Evolutionary conservation across 2,113 vertebrate genomes (phyloP), one percentile per base, ranked within the genome.

Genomic region (Xiphophorus couchianus): DNA sequence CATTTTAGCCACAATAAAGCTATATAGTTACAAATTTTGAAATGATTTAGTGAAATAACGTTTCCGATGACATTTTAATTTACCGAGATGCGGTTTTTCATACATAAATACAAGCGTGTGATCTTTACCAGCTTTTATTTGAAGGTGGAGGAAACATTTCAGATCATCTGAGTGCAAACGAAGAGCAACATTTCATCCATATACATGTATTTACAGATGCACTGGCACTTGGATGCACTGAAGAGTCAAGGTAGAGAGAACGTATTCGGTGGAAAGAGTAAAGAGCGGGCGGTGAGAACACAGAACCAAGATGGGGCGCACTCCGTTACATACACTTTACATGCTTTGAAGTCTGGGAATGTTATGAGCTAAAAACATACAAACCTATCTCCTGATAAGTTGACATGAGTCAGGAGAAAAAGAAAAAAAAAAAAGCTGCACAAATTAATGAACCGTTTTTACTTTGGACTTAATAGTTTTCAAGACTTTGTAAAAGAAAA

Each of bases 141-240:
- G 76, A 93, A 91, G 91, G 87, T 90, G 87, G 91, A 91, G 74
- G 86, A 93, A 93, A 93, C 84, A 91, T 89, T 80, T 92, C 81
- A 77, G 88, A 85, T 90, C 86, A 90, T 90, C 84, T 82, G 85
- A 85, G 88, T 85, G 88, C 90, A 93, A 91, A 93, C 90, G 86
- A 93, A 84, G 88, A 90, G 91, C 74, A 90, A 93, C 90, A 91
- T 91, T 91, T 88, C 88, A 89, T 84, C 90, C 89, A 89, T 90
- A 84, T 85, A 91, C 88, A 91, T 84, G 88, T 91, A 91, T 93
- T 93, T 92, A 92, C 92, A 92, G 91, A 93, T 91, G 91, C 91
- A 90, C 90, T 91, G 90, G 89, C 89, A 90, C 88, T 91, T 91
- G 27, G 84, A 88, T 88, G 91, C 87, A 77, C 90, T 86, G 87